Evolutionary conservation across 2,888 invertebrate genomes (phyloP).

Genomic region (Drosophila quinaria): DNA sequence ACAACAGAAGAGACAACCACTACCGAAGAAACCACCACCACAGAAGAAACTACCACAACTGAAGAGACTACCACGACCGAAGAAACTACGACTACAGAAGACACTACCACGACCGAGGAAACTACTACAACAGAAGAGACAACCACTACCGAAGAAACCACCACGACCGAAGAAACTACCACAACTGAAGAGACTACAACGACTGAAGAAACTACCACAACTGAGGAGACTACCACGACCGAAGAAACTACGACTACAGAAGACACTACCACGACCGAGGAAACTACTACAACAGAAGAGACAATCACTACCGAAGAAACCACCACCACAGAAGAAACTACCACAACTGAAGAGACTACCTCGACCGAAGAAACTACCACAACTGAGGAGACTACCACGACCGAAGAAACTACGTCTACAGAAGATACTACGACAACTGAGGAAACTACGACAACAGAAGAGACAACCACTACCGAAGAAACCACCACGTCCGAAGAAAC

Average conservation of each 20-base stretch:
- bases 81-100: not conserved
- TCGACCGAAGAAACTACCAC: not conserved
- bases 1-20: not conserved
- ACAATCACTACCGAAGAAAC: not conserved
- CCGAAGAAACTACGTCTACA: not conserved
- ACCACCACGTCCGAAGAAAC: not conserved
- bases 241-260: constrained; percentile 1
- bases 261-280: not conserved
- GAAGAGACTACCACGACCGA: not conserved
- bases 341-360: not conserved
- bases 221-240: not conserved
- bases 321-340: not conserved
- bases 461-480: not conserved
- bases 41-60: not conserved
- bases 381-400: not conserved
- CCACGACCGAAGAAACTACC: not conserved
- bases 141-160: not conserved
- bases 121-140: constrained; percentile 3
- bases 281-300: not conserved
- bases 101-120: not conserved
- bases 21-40: not conserved
- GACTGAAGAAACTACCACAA: not conserved
- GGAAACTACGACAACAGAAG: constrained; percentile 1
- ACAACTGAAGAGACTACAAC: not conserved
- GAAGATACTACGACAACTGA: not conserved